Conservation (phyloP, 2,113 vertebrate species). For the Excalfactoria chinensis region DNA sequence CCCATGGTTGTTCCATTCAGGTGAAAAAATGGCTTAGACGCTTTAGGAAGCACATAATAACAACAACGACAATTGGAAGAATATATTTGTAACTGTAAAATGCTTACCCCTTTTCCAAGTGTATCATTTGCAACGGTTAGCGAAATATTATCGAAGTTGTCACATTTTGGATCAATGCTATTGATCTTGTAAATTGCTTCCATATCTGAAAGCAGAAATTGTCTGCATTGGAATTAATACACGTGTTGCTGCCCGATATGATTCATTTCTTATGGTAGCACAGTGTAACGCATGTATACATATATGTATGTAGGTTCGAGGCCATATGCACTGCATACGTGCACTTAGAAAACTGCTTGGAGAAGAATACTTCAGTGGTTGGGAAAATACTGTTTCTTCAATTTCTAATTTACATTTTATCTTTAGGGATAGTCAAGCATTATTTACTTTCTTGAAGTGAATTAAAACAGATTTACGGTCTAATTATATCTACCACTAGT, state of each 20-base stretch:
- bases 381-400: neutral
- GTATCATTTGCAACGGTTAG: neutral
- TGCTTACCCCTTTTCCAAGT: neutral
- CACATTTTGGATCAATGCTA: neutral
- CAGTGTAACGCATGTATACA: neutral
- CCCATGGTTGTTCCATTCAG: neutral
- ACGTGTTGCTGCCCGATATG: neutral
- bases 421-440: neutral
- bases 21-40: neutral
- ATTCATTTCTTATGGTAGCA: neutral
- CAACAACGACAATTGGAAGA: neutral
- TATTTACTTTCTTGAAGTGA: neutral
- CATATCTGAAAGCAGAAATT: neutral
- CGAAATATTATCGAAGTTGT: neutral
- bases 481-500: neutral
- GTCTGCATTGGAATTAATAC: neutral
- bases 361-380: neutral
- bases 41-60: neutral
- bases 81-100: neutral
- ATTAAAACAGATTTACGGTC: conserved; percentile 2
- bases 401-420: neutral
- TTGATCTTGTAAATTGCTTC: neutral
- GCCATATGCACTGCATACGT: neutral
- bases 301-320: neutral
- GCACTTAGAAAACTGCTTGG: neutral